phyloP scores from a whole-genome alignment of 2,113 vertebrate species.

The Camarhynchus parvulus region DNA sequence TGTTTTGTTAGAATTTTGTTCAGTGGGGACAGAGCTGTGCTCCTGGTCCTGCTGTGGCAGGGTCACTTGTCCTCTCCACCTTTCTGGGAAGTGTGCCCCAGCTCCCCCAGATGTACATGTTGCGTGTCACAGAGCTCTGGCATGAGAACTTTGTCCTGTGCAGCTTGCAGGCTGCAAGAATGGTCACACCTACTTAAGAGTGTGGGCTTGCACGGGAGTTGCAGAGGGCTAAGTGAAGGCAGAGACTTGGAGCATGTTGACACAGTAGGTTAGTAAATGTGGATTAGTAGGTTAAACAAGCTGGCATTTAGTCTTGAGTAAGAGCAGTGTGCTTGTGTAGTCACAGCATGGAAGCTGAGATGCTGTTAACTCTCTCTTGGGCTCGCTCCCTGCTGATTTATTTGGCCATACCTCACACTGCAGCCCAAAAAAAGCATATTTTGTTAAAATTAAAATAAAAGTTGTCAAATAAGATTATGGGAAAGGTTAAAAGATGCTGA shows the following conservation, averaged over 20 bases:
- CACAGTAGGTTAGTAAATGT: neutral
- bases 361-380: neutral
- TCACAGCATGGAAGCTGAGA: neutral
- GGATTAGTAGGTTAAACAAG: constrained; percentile 35
- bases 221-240: neutral
- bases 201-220: neutral
- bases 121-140: fast-evolving
- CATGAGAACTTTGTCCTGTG: neutral
- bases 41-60: neutral
- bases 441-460: neutral
- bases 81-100: neutral
- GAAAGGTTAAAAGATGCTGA: neutral
- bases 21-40: neutral
- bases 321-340: neutral
- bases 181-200: neutral
- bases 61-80: neutral
- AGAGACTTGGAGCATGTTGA: neutral
- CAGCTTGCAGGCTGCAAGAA: neutral
- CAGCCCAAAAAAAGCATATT: neutral
- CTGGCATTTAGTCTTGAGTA: neutral
- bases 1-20: neutral
- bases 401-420: fast-evolving
- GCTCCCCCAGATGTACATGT: no score
- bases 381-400: neutral
- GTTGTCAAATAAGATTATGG: neutral